These are phyloP conservation scores for Petromus typicus DNA, from an alignment of 2,113 vertebrate species.

Conservation along the genomic window DNA sequence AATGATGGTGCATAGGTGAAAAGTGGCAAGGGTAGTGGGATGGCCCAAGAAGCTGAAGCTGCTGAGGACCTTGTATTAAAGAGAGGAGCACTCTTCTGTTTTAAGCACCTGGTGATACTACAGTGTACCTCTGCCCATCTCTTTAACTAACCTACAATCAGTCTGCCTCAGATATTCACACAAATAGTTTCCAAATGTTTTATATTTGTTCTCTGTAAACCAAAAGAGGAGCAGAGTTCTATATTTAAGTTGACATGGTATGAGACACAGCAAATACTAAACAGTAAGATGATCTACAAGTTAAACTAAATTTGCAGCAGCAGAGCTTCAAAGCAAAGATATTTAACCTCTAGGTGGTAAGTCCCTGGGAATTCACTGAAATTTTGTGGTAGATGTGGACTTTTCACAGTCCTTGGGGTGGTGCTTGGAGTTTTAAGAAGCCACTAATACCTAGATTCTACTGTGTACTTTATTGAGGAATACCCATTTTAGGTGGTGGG, in stretches of 20 bases:
- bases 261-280: background rate
- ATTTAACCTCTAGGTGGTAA: background rate
- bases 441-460: background rate
- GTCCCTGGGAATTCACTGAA: background rate
- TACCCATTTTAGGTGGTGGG: background rate
- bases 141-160: background rate
- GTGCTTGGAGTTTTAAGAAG: background rate
- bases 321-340: background rate
- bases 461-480: background rate
- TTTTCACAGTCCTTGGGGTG: background rate
- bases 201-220: background rate
- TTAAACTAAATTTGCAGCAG: background rate
- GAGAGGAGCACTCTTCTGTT: background rate
- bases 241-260: background rate
- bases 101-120: background rate
- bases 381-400: background rate
- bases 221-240: background rate
- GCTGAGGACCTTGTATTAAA: background rate
- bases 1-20: background rate
- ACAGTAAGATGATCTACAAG: background rate
- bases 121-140: background rate
- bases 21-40: background rate
- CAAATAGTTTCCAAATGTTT: background rate
- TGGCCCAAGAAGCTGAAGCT: too few species aligned
- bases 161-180: background rate